phyloP scores from a whole-genome alignment of 2,113 vertebrate genomes.

The Propithecus coquereli region DNA sequence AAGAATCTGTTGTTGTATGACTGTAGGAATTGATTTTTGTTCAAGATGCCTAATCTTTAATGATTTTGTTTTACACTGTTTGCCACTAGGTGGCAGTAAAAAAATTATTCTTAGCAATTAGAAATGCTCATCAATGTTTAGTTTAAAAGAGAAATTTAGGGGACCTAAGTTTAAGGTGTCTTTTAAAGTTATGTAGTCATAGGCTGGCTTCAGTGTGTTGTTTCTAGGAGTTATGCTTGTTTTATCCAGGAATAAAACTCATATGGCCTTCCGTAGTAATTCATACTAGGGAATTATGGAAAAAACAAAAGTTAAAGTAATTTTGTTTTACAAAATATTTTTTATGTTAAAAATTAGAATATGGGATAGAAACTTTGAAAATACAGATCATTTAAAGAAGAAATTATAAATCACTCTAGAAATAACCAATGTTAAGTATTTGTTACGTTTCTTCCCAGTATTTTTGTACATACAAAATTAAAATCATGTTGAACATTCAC shows the following conservation, averaged over 20 bases:
- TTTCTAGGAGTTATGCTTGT: constrained; percentile 2
- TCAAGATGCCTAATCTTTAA: constrained; percentile 6
- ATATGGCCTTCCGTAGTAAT: background rate
- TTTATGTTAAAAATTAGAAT: constrained; percentile 2
- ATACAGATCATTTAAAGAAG: background rate
- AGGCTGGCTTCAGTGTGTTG: background rate
- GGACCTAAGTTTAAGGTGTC: background rate
- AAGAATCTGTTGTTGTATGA: background rate
- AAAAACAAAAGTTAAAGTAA: background rate
- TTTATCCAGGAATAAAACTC: background rate
- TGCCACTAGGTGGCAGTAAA: constrained; percentile 67
- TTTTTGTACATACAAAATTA: constrained; percentile 13
- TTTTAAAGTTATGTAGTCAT: constrained; percentile 15
- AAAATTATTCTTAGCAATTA: background rate
- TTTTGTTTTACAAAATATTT: constrained; percentile 22
- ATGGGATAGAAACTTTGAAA: constrained; percentile 22
- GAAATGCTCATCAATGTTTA: background rate
- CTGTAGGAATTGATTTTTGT: background rate
- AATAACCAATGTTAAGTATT: background rate
- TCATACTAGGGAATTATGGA: background rate
- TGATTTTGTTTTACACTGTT: background rate
- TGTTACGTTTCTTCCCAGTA: background rate
- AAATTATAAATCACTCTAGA: background rate
- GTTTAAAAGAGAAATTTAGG: background rate
- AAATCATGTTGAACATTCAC: background rate